Conservation (phyloP, 2,888 invertebrate genomes). For the Rhagium mordax region DNA sequence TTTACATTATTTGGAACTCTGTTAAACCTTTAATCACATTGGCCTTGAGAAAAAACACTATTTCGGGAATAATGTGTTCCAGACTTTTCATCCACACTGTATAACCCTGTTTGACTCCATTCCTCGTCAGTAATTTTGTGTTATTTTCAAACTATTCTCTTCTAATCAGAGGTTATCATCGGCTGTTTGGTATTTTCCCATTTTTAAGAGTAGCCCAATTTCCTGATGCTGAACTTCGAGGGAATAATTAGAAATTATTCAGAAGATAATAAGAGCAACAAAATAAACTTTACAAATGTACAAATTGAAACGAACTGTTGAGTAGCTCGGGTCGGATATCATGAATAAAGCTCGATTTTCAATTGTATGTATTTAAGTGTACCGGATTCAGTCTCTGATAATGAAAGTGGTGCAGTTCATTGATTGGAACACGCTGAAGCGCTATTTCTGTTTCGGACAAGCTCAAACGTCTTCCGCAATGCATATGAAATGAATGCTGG, state of each 20-base stretch:
- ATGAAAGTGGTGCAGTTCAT: constrained; percentile 39
- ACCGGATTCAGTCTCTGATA: constrained; percentile 34
- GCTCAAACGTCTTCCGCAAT: constrained; percentile 11
- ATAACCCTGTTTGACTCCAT: no score
- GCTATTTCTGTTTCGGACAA: constrained; percentile 18
- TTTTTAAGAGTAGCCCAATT: neutral
- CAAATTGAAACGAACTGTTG: constrained; percentile 21
- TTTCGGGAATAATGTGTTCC: no score
- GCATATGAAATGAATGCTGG: constrained; percentile 17
- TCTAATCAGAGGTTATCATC: neutral
- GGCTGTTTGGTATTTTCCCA: neutral
- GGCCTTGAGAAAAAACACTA: no score
- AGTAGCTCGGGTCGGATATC: constrained; percentile 28
- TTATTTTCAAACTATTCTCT: no score
- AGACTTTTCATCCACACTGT: no score
- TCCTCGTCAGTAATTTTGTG: no score
- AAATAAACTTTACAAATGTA: constrained; percentile 3
- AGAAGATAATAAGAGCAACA: neutral
- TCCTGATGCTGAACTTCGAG: neutral
- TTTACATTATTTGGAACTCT: no score
- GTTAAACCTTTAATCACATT: no score
- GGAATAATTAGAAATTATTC: constrained; percentile 3
- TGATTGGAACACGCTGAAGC: constrained; percentile 16
- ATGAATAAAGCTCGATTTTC: constrained; percentile 40
- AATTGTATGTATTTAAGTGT: constrained; percentile 43